phyloP scores from a whole-genome alignment of 2,888 invertebrate genomes.

The Ecdyonurus torrentis region DNA sequence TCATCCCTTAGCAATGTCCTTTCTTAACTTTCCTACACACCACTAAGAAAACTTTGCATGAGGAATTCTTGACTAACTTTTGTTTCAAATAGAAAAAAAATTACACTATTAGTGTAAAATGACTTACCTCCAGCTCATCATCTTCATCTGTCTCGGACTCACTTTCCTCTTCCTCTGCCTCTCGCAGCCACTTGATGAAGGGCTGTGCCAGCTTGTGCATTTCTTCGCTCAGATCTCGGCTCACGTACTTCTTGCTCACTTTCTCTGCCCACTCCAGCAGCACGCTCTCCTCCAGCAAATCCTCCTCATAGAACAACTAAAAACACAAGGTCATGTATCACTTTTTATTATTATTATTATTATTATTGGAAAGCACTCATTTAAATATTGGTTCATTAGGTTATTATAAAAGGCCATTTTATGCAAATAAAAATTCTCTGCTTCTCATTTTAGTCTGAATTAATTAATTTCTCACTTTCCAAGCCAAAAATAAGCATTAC shows the following conservation, averaged over 20 bases:
- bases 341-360: background rate
- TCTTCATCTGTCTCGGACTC: constrained; percentile 57
- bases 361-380: background rate
- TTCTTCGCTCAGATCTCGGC: constrained; percentile 76
- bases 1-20: no score
- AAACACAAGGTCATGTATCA: constrained; percentile 18
- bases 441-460: no score
- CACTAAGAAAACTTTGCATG: no score
- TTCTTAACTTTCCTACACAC: no score
- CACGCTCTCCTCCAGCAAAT: constrained; percentile 87
- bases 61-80: no score
- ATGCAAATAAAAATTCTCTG: no score
- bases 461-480: no score
- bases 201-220: constrained; percentile 84
- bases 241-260: constrained; percentile 86
- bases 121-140: constrained; percentile 41
- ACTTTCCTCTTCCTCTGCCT: constrained; percentile 88
- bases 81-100: no score
- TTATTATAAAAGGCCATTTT: no score
- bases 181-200: constrained; percentile 91
- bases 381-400: no score
- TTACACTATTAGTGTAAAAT: no score
- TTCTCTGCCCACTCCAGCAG: constrained; percentile 92
- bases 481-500: no score
- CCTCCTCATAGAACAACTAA: constrained; percentile 79